These are phyloP conservation scores for Osmoderma eremita DNA, from an alignment of 2,888 invertebrate genomes.

Conservation along the genomic window DNA sequence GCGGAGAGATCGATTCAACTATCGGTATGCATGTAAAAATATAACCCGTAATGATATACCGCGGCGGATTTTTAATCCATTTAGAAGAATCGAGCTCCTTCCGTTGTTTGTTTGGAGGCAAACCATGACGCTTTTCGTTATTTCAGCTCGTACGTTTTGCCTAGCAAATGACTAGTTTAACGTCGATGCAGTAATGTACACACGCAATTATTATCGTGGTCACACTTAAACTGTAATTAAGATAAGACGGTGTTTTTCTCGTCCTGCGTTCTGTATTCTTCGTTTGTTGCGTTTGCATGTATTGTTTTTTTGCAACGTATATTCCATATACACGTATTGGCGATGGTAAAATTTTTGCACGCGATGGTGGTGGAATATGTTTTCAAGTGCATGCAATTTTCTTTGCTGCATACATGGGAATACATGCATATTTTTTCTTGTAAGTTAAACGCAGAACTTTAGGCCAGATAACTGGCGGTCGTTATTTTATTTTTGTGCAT, in stretches of 20 bases:
- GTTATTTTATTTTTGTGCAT: background rate
- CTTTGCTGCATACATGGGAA: background rate
- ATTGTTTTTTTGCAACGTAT: background rate
- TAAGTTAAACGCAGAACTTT: constrained; percentile 4
- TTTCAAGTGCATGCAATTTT: constrained; percentile 33
- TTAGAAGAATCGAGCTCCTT: constrained; percentile 50
- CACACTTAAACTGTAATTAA: constrained; percentile 35
- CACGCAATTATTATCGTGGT: constrained; percentile 35
- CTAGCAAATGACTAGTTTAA: constrained; percentile 32
- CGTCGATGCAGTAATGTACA: constrained; percentile 26
- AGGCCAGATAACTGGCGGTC: constrained; percentile 1
- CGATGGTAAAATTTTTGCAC: constrained; percentile 33
- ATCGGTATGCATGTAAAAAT: constrained; percentile 49
- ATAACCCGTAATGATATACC: constrained; percentile 60
- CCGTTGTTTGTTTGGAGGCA: constrained; percentile 49
- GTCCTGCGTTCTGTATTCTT: background rate
- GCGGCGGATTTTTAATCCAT: constrained; percentile 56
- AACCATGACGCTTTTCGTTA: constrained; percentile 47
- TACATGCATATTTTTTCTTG: constrained; percentile 7
- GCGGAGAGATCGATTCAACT: constrained; percentile 17
- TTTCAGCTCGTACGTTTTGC: constrained; percentile 15
- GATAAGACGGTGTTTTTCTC: constrained; percentile 22
- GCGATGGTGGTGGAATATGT: constrained; percentile 24
- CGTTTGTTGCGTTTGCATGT: constrained; percentile 6
- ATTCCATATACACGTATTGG: background rate